Evolutionary conservation across 2,888 invertebrate species (phyloP), one percentile per base, ranked within the genome.

Genomic region (Hermodice carunculata): DNA sequence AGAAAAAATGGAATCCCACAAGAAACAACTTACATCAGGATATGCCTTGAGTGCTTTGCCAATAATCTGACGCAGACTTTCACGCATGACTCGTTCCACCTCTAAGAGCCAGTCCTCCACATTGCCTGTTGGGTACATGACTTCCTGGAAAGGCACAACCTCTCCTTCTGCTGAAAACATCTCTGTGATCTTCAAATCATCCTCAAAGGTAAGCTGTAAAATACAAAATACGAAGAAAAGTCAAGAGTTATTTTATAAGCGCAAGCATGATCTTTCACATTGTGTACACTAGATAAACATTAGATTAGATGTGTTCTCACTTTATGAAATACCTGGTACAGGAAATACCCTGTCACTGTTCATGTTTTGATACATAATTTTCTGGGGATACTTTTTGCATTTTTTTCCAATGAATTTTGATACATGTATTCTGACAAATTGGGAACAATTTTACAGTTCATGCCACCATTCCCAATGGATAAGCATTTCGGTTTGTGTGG

Each of bases 121-220:
- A 76, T 91, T 91, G n/a, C 91, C 89, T 1, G 86, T 85, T 0
- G 93, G 93, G 76, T 91, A 91, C 75, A 93, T 88, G 24, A 89
- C 85, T 64, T 91, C 91, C 57, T 88, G 88, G 26, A 94, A 87
- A 1, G 88, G 87, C 0, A 94, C 92, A 43, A 91, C 88, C 83
- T 94, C 93, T 0, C 91, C 91, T 80, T 93, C 93, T 11, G 90
- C 91, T 0, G 93, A 93, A 79, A 90, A 91, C 92, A 94, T 93
- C 70, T 90, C 88, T 0, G 90, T 90, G 73, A 93, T 93, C 78
- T 88, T 86, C 48, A 92, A 82, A 78, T 93, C 92, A 0, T 87
- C 86, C 77, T 92, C 91, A 86, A 94, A 93, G 37, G 78, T 77
- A 29, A 86, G 76, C 85, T 86, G 76, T 44, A 56, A 43, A 17